Conservation (phyloP, 2,797 vertebrate species). For the Ptychadena robeensis region DNA sequence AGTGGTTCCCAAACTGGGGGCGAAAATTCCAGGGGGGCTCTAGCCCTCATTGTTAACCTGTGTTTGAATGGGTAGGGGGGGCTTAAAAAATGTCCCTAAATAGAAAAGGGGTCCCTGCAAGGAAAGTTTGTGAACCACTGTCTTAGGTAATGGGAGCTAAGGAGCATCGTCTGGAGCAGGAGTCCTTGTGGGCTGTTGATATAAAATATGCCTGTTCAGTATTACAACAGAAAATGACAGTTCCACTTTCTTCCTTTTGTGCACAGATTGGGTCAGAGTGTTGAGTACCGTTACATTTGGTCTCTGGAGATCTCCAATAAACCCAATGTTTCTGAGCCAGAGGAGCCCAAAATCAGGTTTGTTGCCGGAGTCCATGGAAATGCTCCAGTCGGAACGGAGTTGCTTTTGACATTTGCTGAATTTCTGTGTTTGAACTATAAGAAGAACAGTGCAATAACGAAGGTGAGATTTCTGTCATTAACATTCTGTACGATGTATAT, state of each 20-base stretch:
- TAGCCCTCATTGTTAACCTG: too few species aligned
- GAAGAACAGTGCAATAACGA: slow-evolving; percentile 88
- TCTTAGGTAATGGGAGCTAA: too few species aligned
- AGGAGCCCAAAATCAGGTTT: slow-evolving; percentile 93
- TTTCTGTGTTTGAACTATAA: slow-evolving; percentile 94
- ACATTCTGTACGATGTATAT: neutral
- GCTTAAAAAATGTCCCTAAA: too few species aligned
- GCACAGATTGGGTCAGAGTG: slow-evolving; percentile 90
- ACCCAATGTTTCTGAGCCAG: slow-evolving; percentile 83
- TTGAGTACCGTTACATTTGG: slow-evolving; percentile 88
- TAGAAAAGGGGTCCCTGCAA: too few species aligned
- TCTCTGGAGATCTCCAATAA: slow-evolving; percentile 96
- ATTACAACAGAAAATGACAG: neutral
- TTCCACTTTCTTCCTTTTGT: neutral
- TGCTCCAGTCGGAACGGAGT: slow-evolving; percentile 90
- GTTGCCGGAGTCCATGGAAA: slow-evolving; percentile 94
- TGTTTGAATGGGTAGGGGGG: too few species aligned
- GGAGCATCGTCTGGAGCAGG: too few species aligned
- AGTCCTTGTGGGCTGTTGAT: neutral
- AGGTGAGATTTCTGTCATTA: slow-evolving; percentile 75
- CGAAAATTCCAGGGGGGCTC: too few species aligned
- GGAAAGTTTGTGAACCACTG: too few species aligned
- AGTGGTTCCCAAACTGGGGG: too few species aligned
- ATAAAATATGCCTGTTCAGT: neutral
- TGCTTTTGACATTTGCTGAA: slow-evolving; percentile 91